These are phyloP conservation scores for Diplogasteroides magnus DNA, from an alignment of 1,140 invertebrate species.

Conservation along the genomic window DNA sequence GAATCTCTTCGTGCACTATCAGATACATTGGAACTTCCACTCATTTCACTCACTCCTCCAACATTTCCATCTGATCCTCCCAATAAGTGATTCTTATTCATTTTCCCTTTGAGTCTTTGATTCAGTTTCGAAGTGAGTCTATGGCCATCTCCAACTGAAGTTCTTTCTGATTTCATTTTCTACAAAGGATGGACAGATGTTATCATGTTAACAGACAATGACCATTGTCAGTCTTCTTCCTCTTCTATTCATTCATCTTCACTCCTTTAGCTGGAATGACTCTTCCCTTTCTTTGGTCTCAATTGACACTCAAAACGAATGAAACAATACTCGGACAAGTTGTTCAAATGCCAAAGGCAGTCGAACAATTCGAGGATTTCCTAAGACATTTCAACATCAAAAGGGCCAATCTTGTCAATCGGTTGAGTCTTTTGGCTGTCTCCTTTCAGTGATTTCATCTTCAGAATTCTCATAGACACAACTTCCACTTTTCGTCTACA, in stretches of 20 bases:
- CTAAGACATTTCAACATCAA: slow-evolving; percentile 39
- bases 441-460: slow-evolving; percentile 17
- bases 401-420: neutral
- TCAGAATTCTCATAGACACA: slow-evolving; percentile 37
- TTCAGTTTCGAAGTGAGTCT: slow-evolving; percentile 51
- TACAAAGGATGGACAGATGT: slow-evolving; percentile 48
- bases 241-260: neutral
- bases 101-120: slow-evolving; percentile 17
- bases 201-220: slow-evolving; percentile 47
- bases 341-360: slow-evolving; percentile 41
- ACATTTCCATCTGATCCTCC: slow-evolving; percentile 14
- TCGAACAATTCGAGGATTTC: slow-evolving; percentile 46
- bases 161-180: slow-evolving; percentile 50
- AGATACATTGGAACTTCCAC: slow-evolving; percentile 23
- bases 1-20: slow-evolving; percentile 18
- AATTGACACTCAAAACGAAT: slow-evolving; percentile 30
- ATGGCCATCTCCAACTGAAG: slow-evolving; percentile 47
- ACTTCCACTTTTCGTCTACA: slow-evolving; percentile 42
- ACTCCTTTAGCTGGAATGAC: slow-evolving; percentile 14
- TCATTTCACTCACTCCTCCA: slow-evolving; percentile 17
- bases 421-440: too few relatives aligned
- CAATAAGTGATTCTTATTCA: slow-evolving; percentile 21
- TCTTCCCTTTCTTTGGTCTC: slow-evolving; percentile 20
- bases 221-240: slow-evolving; percentile 30
- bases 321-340: slow-evolving; percentile 44